Evolutionary conservation across 2,113 vertebrate species (phyloP).

Genomic region (Pollachius pollachius): DNA sequence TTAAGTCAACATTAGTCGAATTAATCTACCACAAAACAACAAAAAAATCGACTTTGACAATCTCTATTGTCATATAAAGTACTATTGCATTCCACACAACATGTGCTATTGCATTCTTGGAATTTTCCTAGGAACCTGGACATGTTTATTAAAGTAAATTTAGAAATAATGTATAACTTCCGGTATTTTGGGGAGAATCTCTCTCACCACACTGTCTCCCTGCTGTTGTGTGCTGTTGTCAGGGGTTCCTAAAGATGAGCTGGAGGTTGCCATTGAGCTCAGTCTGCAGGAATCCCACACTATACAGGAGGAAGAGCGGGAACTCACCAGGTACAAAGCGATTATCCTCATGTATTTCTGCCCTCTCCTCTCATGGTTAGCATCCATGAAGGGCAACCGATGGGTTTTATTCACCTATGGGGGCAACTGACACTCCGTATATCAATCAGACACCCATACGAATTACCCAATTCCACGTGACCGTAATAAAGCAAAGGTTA

Average conservation of each 20-base stretch:
- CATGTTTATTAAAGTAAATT: too few species aligned
- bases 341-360: too few species aligned
- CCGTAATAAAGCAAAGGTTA: too few species aligned
- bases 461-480: too few species aligned
- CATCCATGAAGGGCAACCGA: too few species aligned
- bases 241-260: conserved; percentile 73
- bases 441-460: too few species aligned
- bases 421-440: too few species aligned
- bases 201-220: neutral
- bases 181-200: neutral
- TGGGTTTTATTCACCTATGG: too few species aligned
- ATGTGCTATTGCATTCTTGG: neutral
- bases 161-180: neutral
- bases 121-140: neutral
- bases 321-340: conserved; percentile 74
- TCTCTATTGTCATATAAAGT: neutral
- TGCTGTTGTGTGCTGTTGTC: neutral
- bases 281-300: conserved; percentile 78
- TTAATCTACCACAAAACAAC: too few species aligned
- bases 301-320: conserved; percentile 68
- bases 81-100: neutral
- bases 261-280: conserved; percentile 67
- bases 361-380: too few species aligned
- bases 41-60: too few species aligned
- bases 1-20: too few species aligned